Conservation (phyloP, 2,888 invertebrate genomes). For the Trachelus tabidus region DNA sequence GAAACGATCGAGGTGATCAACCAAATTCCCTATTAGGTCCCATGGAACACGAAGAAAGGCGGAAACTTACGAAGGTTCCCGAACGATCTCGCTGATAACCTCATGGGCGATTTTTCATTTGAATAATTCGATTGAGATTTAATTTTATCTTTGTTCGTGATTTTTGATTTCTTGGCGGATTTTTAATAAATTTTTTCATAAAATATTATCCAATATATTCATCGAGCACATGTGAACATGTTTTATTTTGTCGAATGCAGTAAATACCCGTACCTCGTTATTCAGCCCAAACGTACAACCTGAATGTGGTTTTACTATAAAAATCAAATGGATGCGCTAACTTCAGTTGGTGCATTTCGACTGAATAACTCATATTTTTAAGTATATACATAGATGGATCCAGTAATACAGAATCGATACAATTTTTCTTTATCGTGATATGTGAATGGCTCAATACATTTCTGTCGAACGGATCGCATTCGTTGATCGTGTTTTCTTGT, state of each 20-base stretch:
- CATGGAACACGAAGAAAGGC: neutral
- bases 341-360: neutral
- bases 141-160: neutral
- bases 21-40: neutral
- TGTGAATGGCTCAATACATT: neutral
- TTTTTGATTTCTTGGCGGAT: neutral
- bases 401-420: neutral
- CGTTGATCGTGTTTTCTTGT: neutral
- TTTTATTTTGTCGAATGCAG: neutral
- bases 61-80: neutral
- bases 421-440: neutral
- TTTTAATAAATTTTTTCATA: neutral
- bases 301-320: neutral
- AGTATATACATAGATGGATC: neutral
- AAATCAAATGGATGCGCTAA: neutral
- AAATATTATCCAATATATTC: neutral
- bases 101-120: neutral
- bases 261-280: neutral
- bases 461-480: neutral
- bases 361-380: neutral
- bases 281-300: neutral
- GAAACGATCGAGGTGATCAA: neutral
- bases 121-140: neutral
- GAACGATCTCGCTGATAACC: neutral
- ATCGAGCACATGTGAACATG: neutral